Evolutionary conservation across 2,113 vertebrate species (phyloP).

Genomic region (Casuarius casuarius): DNA sequence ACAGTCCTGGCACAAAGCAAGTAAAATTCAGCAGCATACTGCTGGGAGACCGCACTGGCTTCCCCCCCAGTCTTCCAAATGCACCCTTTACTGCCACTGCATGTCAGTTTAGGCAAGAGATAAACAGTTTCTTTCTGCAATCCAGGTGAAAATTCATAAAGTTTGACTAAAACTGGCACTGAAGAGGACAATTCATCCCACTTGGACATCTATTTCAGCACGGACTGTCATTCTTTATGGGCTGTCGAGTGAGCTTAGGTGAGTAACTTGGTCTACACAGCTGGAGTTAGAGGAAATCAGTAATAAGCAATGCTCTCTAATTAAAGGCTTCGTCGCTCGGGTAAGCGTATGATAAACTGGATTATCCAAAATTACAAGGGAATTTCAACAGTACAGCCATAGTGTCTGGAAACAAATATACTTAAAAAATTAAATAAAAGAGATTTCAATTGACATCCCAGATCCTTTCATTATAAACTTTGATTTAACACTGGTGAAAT

Average conservation of each 20-base stretch:
- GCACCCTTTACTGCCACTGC: neutral
- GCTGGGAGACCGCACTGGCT: neutral
- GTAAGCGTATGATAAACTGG: neutral
- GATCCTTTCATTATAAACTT: neutral
- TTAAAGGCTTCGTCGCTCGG: neutral
- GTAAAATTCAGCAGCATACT: neutral
- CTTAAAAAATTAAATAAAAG: neutral
- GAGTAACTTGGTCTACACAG: neutral
- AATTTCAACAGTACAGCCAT: neutral
- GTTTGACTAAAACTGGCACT: neutral
- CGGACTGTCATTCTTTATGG: neutral
- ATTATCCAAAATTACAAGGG: neutral
- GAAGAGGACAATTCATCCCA: neutral
- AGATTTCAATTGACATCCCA: neutral
- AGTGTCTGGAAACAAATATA: neutral
- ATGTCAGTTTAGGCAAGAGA: neutral
- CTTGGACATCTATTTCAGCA: neutral
- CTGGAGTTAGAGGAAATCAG: neutral
- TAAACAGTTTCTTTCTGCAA: neutral
- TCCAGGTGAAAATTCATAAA: neutral
- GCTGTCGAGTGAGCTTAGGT: neutral
- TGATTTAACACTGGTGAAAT: neutral
- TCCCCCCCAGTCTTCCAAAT: neutral
- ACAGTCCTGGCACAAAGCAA: neutral
- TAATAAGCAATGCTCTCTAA: neutral